Evolutionary conservation across 2,888 invertebrate genomes (phyloP), one percentile per base, ranked within the genome.

Genomic region (Argyresthia goedartella): DNA sequence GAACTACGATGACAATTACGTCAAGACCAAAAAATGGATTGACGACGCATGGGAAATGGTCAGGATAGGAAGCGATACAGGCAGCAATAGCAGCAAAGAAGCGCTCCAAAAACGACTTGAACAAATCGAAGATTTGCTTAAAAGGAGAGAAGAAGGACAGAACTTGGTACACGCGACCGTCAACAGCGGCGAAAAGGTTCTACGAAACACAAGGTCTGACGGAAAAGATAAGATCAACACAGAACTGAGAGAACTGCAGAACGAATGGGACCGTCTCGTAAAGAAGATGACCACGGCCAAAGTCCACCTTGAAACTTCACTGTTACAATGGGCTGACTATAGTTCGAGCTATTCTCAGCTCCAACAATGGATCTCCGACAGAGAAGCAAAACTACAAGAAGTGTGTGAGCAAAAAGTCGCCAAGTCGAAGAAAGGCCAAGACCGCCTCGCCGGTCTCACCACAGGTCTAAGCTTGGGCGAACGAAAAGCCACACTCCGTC

Each of bases 271-370:
- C 67, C 89, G 95, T 55, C 85, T 96, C 10, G 93, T 96, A 0
- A 95, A 95, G 78, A 96, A 96, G 75, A 93, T 97, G 89, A 94
- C 95, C 0, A 95, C 94, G 0, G 94, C 95, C 0, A 97, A 97
- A 77, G 96, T 96, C 11, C 93, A 95, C 64, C 78, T 98, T 41
- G 97, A 98, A 76, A 96, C 96, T 0, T 93, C 93, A 61, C 84
- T 97, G 11, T 86, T 97, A 43, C 97, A 98, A 89, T 98, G 97
- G 97, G 96, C 96, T 8, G 96, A 97, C 70, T 98, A 97, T 73
- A 96, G 95, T 70, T 96, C 96, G 52, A 96, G 96, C 54, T 97
- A 95, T 72, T 92, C 93, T 14, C 96, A 97, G 71, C 81, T 98
- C 25, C 94, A 96, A 66, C 95, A 96, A 88, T 97, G 98, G 97